Conservation (phyloP, 2,113 vertebrate species). For the Plecturocebus donacophilus region DNA sequence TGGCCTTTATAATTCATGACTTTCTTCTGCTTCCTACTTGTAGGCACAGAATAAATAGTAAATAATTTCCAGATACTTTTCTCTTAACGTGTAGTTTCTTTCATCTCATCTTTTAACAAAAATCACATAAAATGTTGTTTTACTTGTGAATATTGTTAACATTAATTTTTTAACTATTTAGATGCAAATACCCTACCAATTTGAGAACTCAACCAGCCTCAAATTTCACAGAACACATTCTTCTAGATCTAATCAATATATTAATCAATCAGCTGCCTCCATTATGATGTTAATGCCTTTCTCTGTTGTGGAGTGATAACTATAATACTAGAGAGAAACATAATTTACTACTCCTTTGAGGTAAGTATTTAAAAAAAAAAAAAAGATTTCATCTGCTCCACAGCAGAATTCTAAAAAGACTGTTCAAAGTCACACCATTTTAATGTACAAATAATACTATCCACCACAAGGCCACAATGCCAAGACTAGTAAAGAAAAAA, state of each 20-base stretch:
- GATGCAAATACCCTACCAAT: not conserved
- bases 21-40: not conserved
- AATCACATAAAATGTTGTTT: not conserved
- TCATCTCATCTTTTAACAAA: not conserved
- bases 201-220: not conserved
- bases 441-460: not conserved
- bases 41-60: not conserved
- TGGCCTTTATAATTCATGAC: not conserved
- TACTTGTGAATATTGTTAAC: not conserved
- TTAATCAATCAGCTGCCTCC: slow-evolving; percentile 43
- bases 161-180: not conserved
- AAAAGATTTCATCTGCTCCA: not conserved
- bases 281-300: not conserved
- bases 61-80: not conserved
- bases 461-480: not conserved
- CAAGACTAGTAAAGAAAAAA: not conserved
- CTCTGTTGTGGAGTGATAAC: not conserved
- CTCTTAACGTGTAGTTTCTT: not conserved
- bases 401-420: slow-evolving; percentile 6
- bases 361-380: not conserved
- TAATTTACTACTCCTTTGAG: slow-evolving; percentile 25
- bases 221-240: not conserved
- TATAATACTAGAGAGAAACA: not conserved
- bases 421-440: not conserved
- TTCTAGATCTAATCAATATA: slow-evolving; percentile 30